A percentile compares a stretch with the other conserved stretches of the same genome.
These are phyloP conservation scores for Dicyrtomina minuta DNA, from an alignment of 2,888 invertebrate genomes.

Conservation along the genomic window DNA sequence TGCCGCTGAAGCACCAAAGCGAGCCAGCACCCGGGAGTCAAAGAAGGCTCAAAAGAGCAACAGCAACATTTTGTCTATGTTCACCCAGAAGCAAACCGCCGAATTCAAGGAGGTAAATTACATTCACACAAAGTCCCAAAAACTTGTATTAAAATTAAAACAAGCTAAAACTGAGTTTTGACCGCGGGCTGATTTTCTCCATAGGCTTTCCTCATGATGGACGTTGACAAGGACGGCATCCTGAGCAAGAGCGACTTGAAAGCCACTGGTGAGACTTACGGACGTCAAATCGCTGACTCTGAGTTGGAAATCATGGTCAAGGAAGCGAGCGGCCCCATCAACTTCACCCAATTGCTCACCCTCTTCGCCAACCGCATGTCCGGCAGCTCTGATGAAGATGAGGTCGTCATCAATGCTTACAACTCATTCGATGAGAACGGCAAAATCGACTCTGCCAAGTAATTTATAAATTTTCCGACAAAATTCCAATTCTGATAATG, in stretches of 20 bases:
- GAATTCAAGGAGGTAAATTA: slow-evolving; percentile 88
- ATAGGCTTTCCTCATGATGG: slow-evolving; percentile 92
- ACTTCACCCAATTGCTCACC: slow-evolving; percentile 90
- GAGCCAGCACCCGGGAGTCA: slow-evolving; percentile 78
- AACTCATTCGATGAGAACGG: slow-evolving; percentile 84
- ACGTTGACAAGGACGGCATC: slow-evolving; percentile 91
- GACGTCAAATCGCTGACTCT: slow-evolving; percentile 84
- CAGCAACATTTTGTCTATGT: slow-evolving; percentile 96
- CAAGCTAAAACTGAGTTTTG: too few relatives aligned
- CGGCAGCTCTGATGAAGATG: slow-evolving; percentile 84
- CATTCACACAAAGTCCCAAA: too few relatives aligned
- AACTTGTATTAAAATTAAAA: too few relatives aligned
- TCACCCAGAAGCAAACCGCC: slow-evolving; percentile 92
- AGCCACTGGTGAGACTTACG: slow-evolving; percentile 79
- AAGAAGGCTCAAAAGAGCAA: slow-evolving; percentile 82
- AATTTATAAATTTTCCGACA: too few relatives aligned
- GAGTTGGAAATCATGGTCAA: slow-evolving; percentile 86
- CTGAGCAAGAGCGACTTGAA: slow-evolving; percentile 82
- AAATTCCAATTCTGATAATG: too few relatives aligned
- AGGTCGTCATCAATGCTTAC: slow-evolving; percentile 88
- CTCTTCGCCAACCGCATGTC: slow-evolving; percentile 91
- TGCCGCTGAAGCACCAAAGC: slow-evolving; percentile 65
- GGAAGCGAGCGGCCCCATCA: slow-evolving; percentile 88
- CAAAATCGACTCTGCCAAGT: slow-evolving; percentile 83
- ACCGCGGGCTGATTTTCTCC: too few relatives aligned